These are phyloP conservation scores for Lasioglossum marginatum DNA, from an alignment of 2,888 invertebrate genomes.

Conservation along the genomic window DNA sequence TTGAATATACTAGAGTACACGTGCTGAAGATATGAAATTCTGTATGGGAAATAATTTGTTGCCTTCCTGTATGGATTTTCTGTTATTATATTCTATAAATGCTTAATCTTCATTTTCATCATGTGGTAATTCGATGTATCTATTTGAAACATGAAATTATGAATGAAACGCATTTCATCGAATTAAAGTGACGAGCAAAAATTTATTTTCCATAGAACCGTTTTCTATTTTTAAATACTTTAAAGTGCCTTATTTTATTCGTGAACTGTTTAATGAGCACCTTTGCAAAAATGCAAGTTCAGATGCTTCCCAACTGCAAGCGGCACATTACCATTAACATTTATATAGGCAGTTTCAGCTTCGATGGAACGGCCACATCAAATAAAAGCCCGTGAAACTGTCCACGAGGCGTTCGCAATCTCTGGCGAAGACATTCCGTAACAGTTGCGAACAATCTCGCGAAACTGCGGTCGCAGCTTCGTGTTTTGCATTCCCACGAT, in stretches of 20 bases:
- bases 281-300: background rate
- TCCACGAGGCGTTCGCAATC: background rate
- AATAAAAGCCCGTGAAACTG: background rate
- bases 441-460: conserved; percentile 4
- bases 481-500: conserved; percentile 8
- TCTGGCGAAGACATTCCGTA: background rate
- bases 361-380: background rate
- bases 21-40: too few species aligned
- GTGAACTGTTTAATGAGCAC: background rate
- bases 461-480: background rate
- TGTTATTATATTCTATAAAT: background rate
- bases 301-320: background rate
- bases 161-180: background rate
- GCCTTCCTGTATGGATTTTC: background rate
- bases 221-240: too few species aligned
- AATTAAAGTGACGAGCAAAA: background rate
- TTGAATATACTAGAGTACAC: too few species aligned
- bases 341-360: background rate
- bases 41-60: background rate
- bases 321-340: background rate
- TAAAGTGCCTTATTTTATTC: too few species aligned
- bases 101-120: too few species aligned
- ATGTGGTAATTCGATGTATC: too few species aligned
- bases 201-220: background rate
- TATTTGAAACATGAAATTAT: background rate